Evolutionary conservation across 2,797 vertebrate species (phyloP), one percentile per base, ranked within the genome.

Genomic region (Diglossa cyanea): DNA sequence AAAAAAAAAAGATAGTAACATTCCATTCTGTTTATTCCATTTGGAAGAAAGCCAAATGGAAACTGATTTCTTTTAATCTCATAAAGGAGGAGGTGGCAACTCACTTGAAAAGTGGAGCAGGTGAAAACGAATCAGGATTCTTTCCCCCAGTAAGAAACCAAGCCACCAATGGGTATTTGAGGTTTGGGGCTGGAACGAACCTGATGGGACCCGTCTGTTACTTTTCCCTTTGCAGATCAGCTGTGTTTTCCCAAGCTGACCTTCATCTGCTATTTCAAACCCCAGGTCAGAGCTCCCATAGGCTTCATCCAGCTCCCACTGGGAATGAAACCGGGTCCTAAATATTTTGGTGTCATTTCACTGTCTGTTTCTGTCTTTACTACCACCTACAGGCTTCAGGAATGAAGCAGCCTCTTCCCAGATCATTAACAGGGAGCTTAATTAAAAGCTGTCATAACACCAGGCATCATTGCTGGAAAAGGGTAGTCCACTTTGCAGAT

Each of bases 381-480:
- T 72, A 94, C 93, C 87, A 94, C 62, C 91, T 95, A 91, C 87
- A 94, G 95, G 88, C 55, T 94, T 93, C 85, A 91, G 87, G 85
- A 95, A 94, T 90, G 89, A 94, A 94, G 35, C 71, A 81, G 23
- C 37, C 26, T 94, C 85, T 94, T 94, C 91, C 92, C 88, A 94
- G 79, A 76, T 90, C 89, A 95, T 94, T 94, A 94, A 88, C 90
- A 91, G 86, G 47, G 62, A 93, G 45, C 78, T 95, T 96, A 94
- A 96, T 96, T 97, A 96, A 96, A 91, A 94, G 78, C 85, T 91
- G 87, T 97, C 92, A 77, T 92, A 93, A 90, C 91, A 90, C 70
- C 37, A 78, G 89, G 31, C 65, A 65, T 91, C 65, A 19, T 9
- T 89, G 78, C 68, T 86, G 68, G 79, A 83, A 94, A 86, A 93